These are phyloP conservation scores for Agrochola lychnidis DNA, from an alignment of 2,888 invertebrate genomes.

Conservation along the genomic window DNA sequence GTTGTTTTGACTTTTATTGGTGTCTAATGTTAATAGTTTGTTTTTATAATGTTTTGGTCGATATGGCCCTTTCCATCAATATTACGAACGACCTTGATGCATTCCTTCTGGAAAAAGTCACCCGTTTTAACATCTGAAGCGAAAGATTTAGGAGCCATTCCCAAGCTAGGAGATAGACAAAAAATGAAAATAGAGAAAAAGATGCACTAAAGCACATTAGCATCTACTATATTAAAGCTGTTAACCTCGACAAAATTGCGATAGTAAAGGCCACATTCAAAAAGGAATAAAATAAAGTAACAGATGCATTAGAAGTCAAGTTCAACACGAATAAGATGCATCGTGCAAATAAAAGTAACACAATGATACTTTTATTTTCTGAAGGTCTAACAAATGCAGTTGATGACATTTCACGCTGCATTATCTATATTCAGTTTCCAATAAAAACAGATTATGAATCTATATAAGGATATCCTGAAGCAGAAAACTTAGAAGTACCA, in stretches of 20 bases:
- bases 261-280: constrained; percentile 26
- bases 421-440: background rate
- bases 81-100: constrained; percentile 20
- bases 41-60: constrained; percentile 26
- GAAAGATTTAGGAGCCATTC: background rate
- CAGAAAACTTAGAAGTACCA: background rate
- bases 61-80: constrained; percentile 31
- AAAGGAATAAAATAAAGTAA: constrained; percentile 38
- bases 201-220: background rate
- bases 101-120: background rate
- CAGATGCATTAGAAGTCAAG: constrained; percentile 45
- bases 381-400: constrained; percentile 28
- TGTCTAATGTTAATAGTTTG: constrained; percentile 40
- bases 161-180: too few species aligned
- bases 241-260: constrained; percentile 23
- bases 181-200: background rate
- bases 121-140: background rate
- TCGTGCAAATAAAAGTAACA: too few species aligned
- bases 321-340: constrained; percentile 45
- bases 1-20: constrained; percentile 39
- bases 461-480: background rate
- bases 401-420: constrained; percentile 30
- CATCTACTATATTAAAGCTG: background rate
- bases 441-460: background rate
- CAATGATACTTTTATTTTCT: constrained; percentile 21